Percentiles rank a stretch among this genome's conserved stretches.
phyloP scores from a whole-genome alignment of 2,113 vertebrate species.

The Dicaeum eximium region DNA sequence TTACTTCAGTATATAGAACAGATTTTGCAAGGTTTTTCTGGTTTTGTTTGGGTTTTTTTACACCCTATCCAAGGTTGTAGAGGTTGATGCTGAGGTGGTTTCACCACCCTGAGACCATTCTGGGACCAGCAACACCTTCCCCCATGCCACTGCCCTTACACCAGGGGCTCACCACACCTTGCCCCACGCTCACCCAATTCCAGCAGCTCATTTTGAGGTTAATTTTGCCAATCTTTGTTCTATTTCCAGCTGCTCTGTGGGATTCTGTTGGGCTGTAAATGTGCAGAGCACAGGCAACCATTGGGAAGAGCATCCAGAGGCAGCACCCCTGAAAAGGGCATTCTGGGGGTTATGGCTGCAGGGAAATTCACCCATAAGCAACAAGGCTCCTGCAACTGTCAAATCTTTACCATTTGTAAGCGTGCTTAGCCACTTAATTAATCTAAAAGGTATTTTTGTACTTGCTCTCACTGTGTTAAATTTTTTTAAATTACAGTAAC shows the following conservation, averaged over 20 bases:
- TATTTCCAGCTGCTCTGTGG: not conserved
- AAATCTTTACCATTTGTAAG: not conserved
- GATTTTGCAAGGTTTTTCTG: not conserved
- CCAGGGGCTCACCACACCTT: rapidly evolving
- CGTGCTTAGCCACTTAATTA: not conserved
- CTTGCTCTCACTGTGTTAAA: not conserved
- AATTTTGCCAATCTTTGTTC: not conserved
- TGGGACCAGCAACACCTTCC: rapidly evolving
- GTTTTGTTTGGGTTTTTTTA: not conserved
- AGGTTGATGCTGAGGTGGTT: not conserved
- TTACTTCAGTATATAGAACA: not conserved
- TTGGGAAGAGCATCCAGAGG: not conserved
- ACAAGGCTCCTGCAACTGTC: not conserved
- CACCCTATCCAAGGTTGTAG: not conserved
- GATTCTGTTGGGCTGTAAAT: not conserved
- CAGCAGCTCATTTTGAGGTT: not conserved
- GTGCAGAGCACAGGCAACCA: not conserved
- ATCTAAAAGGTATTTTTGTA: not conserved
- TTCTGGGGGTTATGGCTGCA: not conserved
- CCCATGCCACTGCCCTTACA: not conserved
- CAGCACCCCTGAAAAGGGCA: not conserved
- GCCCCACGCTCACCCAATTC: no score
- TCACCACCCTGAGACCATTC: rapidly evolving
- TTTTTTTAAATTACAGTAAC: not conserved
- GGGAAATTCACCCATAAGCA: not conserved